These are phyloP conservation scores for Megamerina dolium DNA, from an alignment of 2,888 invertebrate genomes.

Conservation along the genomic window DNA sequence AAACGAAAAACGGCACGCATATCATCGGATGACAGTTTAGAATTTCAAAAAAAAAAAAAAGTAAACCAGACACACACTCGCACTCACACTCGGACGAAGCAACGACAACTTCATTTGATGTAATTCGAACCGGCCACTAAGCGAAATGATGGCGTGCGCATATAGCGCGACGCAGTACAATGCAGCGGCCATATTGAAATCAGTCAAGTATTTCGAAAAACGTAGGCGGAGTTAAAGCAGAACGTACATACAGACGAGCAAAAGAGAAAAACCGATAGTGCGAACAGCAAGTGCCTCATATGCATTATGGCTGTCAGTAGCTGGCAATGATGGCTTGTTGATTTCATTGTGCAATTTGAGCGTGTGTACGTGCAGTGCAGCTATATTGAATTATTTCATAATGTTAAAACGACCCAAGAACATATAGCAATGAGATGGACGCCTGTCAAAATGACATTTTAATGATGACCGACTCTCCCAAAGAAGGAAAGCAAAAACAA, in stretches of 20 bases:
- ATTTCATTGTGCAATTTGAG: background rate
- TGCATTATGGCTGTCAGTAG: constrained; percentile 32
- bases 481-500: background rate
- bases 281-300: too few relatives aligned
- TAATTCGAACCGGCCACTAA: constrained; percentile 7
- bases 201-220: too few relatives aligned
- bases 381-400: constrained; percentile 15
- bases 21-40: constrained; percentile 21
- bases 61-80: constrained; percentile 8
- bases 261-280: constrained; percentile 27
- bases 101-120: constrained; percentile 9
- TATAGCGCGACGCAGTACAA: background rate
- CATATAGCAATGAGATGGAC: too few relatives aligned
- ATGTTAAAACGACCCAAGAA: background rate
- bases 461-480: too few relatives aligned
- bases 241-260: constrained; percentile 13
- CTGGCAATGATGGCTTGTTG: constrained; percentile 10
- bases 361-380: constrained; percentile 21
- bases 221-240: constrained; percentile 41
- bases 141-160: constrained; percentile 1
- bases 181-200: background rate
- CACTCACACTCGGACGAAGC: background rate
- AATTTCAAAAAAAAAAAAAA: constrained; percentile 23
- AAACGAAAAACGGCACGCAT: constrained; percentile 12
- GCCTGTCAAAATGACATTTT: too few relatives aligned